Evolutionary conservation across 1,140 invertebrate genomes (phyloP).

Genomic region (Glossosoma conforme): DNA sequence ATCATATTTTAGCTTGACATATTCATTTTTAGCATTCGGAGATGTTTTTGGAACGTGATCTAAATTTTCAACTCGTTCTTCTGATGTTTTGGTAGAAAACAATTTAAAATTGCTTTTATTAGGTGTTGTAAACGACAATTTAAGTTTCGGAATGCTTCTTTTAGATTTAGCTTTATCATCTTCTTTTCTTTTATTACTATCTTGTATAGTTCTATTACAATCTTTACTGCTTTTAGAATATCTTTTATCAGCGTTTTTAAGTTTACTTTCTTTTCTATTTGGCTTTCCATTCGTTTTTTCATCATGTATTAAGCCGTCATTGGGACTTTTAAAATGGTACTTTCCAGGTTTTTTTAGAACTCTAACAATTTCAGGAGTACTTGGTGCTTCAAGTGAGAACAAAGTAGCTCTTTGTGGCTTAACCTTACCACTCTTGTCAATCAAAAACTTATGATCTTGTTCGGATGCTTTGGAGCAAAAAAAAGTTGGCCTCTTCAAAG

Average conservation of each 20-base stretch:
- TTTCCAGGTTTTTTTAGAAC: conserved; percentile 4
- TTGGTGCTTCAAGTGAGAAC: conserved; percentile 8
- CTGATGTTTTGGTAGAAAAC: conserved; percentile 38
- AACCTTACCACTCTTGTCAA: conserved; percentile 28
- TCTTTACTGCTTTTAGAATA: too few relatives aligned
- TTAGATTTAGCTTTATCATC: conserved; percentile 31
- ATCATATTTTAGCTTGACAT: conserved; percentile 44
- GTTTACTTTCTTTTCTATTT: too few relatives aligned
- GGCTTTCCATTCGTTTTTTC: too few relatives aligned
- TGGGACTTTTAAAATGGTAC: not conserved
- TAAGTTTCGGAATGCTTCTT: conserved; percentile 41
- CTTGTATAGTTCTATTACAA: too few relatives aligned
- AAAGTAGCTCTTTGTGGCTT: conserved; percentile 26
- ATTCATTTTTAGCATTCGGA: conserved; percentile 41
- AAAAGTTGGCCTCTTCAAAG: not conserved
- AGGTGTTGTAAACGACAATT: conserved; percentile 43
- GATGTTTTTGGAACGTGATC: conserved; percentile 8
- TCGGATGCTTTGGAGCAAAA: conserved; percentile 24
- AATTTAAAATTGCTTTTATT: conserved; percentile 46
- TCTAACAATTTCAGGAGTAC: not conserved
- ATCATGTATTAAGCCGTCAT: not conserved
- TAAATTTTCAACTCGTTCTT: conserved; percentile 3
- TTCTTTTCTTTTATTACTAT: not conserved
- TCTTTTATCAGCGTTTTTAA: too few relatives aligned
- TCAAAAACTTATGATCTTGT: conserved; percentile 27